A percentile compares a stretch with the other conserved stretches of the same genome.
Evolutionary conservation across 1,140 invertebrate species (phyloP).

Genomic region (Drosophila murphyi): DNA sequence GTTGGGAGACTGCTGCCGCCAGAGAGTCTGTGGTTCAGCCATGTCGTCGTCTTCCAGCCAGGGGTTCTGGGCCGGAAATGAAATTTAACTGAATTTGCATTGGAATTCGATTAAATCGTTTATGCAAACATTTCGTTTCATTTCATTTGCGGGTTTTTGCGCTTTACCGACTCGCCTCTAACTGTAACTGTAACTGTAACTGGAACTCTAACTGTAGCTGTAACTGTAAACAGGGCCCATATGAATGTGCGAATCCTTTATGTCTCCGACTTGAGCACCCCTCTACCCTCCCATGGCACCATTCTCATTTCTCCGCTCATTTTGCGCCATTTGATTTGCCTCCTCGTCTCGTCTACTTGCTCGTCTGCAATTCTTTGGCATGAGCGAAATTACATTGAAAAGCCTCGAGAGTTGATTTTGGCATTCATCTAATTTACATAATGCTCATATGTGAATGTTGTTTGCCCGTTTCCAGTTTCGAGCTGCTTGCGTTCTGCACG

Average conservation of each 20-base stretch:
- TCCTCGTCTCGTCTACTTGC: neutral
- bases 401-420: slow-evolving; percentile 75
- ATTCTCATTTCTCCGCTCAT: slow-evolving; percentile 5
- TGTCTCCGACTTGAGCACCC: slow-evolving; percentile 2
- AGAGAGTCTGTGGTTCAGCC: slow-evolving; percentile 27
- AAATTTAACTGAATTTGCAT: slow-evolving; percentile 84
- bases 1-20: slow-evolving; percentile 14
- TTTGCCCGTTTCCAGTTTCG: slow-evolving; percentile 37
- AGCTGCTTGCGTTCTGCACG: slow-evolving; percentile 27
- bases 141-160: slow-evolving; percentile 80
- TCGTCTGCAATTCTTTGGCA: slow-evolving; percentile 1
- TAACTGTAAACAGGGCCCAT: slow-evolving; percentile 36
- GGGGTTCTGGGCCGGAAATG: slow-evolving; percentile 71
- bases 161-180: slow-evolving; percentile 51
- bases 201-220: slow-evolving; percentile 24
- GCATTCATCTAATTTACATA: slow-evolving; percentile 75
- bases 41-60: neutral
- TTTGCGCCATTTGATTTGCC: slow-evolving; percentile 44
- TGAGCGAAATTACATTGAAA: slow-evolving; percentile 70
- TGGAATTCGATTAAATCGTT: slow-evolving; percentile 85
- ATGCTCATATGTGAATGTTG: slow-evolving; percentile 64
- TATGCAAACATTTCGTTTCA: slow-evolving; percentile 84
- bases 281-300: no score
- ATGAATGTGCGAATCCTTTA: neutral
- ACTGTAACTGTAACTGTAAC: slow-evolving; percentile 14